Evolutionary conservation across 2,888 invertebrate species (phyloP).

Genomic region (Alviniconcha strummeri): DNA sequence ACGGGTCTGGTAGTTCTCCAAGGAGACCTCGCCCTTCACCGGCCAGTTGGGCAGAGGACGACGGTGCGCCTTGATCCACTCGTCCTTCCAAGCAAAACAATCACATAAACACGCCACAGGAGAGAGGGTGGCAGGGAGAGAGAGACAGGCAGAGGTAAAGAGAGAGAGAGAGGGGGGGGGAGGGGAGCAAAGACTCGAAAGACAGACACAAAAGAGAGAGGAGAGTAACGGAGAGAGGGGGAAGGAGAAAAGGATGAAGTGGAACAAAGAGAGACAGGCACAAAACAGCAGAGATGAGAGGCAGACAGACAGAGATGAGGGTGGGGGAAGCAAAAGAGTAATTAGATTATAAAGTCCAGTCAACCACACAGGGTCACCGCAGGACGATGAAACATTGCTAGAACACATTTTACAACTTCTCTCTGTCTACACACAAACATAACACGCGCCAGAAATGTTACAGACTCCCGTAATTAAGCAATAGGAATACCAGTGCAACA

Average conservation of each 20-base stretch:
- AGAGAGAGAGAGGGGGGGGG: background rate
- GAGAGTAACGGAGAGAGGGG: background rate
- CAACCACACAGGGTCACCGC: too few species aligned
- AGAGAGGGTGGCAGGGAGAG: background rate
- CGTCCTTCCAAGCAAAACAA: slow-evolving; percentile 49
- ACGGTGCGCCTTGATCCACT: slow-evolving; percentile 52
- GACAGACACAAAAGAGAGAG: background rate
- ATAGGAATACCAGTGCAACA: too few species aligned
- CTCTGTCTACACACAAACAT: background rate
- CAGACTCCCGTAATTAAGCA: too few species aligned
- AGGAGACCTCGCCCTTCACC: slow-evolving; percentile 59
- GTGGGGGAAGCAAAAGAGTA: too few species aligned
- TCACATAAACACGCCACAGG: background rate
- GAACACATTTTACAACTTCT: background rate
- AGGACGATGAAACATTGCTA: background rate
- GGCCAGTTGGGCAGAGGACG: slow-evolving; percentile 68
- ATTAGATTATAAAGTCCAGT: too few species aligned
- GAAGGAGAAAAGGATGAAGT: background rate
- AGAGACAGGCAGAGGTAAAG: too few species aligned
- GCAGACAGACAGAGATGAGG: background rate
- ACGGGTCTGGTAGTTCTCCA: slow-evolving; percentile 65
- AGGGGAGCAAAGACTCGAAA: background rate
- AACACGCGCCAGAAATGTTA: too few species aligned
- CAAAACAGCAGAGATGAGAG: background rate
- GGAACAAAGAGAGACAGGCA: background rate